These are phyloP conservation scores for Huso huso DNA, from an alignment of 2,797 vertebrate species.

Conservation along the genomic window DNA sequence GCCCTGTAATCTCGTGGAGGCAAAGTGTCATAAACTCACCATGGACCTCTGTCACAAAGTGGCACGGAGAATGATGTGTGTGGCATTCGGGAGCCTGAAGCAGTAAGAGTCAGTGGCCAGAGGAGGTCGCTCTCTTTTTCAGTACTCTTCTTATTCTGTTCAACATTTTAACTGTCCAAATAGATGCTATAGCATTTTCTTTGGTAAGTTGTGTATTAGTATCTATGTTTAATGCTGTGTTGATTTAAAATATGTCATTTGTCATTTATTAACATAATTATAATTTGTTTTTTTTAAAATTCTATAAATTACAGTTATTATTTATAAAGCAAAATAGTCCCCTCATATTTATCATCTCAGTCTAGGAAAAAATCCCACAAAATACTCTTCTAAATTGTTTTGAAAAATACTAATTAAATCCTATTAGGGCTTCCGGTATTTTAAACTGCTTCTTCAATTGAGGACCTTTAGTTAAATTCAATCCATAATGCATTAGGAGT, in stretches of 20 bases:
- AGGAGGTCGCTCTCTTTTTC: conserved; percentile 54
- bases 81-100: conserved; percentile 46
- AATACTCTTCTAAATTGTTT: background rate
- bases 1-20: conserved; percentile 41
- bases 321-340: background rate
- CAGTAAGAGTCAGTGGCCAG: conserved; percentile 38
- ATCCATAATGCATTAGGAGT: no score
- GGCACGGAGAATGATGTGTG: conserved; percentile 36
- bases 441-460: no score
- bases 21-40: conserved; percentile 56
- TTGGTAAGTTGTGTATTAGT: no score
- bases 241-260: no score
- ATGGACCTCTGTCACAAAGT: conserved; percentile 24
- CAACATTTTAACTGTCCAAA: no score
- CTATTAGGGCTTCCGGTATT: no score
- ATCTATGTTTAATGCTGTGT: no score
- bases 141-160: conserved; percentile 9
- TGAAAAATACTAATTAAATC: no score
- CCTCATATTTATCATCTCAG: background rate
- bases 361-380: background rate
- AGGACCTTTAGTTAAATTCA: no score
- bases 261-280: no score
- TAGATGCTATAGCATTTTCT: no score
- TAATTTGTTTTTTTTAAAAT: background rate
- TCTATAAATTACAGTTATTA: background rate